These are phyloP conservation scores for Sebastiscus tertius DNA, from an alignment of 2,797 vertebrate species.

Conservation along the genomic window DNA sequence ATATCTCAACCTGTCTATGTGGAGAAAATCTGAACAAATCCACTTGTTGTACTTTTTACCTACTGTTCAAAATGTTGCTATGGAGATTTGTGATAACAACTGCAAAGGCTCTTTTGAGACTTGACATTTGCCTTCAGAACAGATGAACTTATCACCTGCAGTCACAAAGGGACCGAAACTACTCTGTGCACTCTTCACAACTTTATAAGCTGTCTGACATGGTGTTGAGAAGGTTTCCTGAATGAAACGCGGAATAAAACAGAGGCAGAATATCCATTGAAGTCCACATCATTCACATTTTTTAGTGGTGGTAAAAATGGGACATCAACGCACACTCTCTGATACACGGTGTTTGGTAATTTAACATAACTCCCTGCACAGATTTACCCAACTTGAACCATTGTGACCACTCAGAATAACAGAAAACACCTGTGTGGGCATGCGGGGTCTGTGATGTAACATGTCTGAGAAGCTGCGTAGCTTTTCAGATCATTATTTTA, in stretches of 20 bases:
- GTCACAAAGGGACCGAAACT: not conserved
- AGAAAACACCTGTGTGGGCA: not conserved
- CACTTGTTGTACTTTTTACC: not conserved
- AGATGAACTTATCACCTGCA: constrained; percentile 15
- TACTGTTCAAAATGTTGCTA: not conserved
- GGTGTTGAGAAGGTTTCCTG: not conserved
- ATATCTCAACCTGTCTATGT: not conserved
- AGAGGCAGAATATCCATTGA: not conserved
- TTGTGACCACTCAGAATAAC: not conserved
- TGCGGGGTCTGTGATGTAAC: not conserved
- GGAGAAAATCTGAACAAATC: not conserved
- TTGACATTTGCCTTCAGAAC: not conserved
- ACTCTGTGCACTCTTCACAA: not conserved
- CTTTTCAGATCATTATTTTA: not conserved
- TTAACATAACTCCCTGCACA: not conserved
- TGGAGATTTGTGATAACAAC: not conserved
- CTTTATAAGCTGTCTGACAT: not conserved
- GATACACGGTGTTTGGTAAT: not conserved
- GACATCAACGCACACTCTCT: not conserved
- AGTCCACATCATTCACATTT: not conserved
- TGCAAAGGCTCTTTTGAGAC: not conserved
- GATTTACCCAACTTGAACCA: not conserved
- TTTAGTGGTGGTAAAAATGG: not conserved
- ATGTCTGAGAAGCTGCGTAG: not conserved
- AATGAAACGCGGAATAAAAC: not conserved